Conservation (phyloP, 2,888 invertebrate genomes). For the Seira musarum region DNA sequence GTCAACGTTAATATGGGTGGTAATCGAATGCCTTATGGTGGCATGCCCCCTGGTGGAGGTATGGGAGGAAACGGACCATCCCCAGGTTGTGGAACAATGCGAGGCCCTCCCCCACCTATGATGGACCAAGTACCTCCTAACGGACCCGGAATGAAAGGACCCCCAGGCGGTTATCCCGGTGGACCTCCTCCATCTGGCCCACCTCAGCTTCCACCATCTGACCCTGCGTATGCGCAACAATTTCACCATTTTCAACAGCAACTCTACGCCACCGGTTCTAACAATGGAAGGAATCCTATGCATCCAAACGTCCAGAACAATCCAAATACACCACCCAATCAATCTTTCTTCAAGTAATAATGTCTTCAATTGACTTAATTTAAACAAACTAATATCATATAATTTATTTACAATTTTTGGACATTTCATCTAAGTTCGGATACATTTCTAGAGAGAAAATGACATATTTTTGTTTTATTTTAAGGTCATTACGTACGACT, state of each 20-base stretch:
- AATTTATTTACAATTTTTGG: neutral
- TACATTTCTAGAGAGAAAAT: no score
- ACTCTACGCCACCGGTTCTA: slow-evolving; percentile 88
- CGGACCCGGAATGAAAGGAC: slow-evolving; percentile 74
- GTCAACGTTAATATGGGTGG: slow-evolving; percentile 70
- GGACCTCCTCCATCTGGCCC: slow-evolving; percentile 85
- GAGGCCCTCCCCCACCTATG: slow-evolving; percentile 70
- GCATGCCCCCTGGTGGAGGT: slow-evolving; percentile 61
- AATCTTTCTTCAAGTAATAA: slow-evolving; percentile 69
- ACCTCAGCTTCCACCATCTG: slow-evolving; percentile 88
- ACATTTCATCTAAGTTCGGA: neutral
- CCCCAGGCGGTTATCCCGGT: slow-evolving; percentile 79
- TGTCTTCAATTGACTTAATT: slow-evolving; percentile 22
- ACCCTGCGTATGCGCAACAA: slow-evolving; percentile 95
- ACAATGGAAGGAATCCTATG: slow-evolving; percentile 75
- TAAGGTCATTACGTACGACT: no score
- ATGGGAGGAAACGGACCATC: slow-evolving; percentile 70
- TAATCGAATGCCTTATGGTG: slow-evolving; percentile 66
- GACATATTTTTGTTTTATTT: slow-evolving; percentile 15
- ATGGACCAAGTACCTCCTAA: slow-evolving; percentile 72
- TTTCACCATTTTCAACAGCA: slow-evolving; percentile 97
- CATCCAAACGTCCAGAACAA: slow-evolving; percentile 69
- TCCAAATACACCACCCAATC: slow-evolving; percentile 69
- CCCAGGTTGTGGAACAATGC: slow-evolving; percentile 69
- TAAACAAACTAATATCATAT: neutral